These are phyloP conservation scores for Athetis lepigone DNA, from an alignment of 2,888 invertebrate species.

Conservation along the genomic window DNA sequence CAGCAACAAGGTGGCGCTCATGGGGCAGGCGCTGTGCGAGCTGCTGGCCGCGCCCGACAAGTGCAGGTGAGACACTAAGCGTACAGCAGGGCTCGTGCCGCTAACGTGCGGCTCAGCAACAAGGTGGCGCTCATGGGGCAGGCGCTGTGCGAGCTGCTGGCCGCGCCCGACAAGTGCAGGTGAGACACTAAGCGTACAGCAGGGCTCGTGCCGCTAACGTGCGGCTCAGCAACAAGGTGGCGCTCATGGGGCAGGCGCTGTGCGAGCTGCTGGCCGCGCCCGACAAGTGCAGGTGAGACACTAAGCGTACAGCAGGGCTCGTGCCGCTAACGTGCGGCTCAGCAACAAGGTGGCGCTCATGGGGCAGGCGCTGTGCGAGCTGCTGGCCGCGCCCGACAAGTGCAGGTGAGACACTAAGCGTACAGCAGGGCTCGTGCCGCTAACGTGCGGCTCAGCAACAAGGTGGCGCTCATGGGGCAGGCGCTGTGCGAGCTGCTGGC, in stretches of 20 bases:
- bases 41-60: constrained; percentile 96
- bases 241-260: constrained; percentile 97
- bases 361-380: constrained; percentile 97
- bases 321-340: constrained; percentile 95
- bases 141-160: constrained; percentile 96
- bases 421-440: constrained; percentile 96
- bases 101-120: constrained; percentile 97
- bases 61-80: constrained; percentile 92
- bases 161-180: constrained; percentile 96
- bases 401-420: constrained; percentile 92
- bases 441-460: constrained; percentile 97
- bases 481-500: constrained; percentile 97
- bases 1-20: constrained; percentile 98
- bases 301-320: too few species aligned
- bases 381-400: constrained; percentile 96
- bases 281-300: constrained; percentile 94
- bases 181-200: too few species aligned
- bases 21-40: constrained; percentile 98
- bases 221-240: constrained; percentile 98
- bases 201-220: constrained; percentile 96
- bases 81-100: constrained; percentile 96
- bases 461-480: constrained; percentile 98
- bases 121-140: constrained; percentile 99
- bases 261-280: constrained; percentile 97
- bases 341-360: constrained; percentile 98